Percentiles rank a stretch among this genome's conserved stretches.
phyloP scores from a whole-genome alignment of 2,113 vertebrate species.

The Lasiurus borealis region DNA sequence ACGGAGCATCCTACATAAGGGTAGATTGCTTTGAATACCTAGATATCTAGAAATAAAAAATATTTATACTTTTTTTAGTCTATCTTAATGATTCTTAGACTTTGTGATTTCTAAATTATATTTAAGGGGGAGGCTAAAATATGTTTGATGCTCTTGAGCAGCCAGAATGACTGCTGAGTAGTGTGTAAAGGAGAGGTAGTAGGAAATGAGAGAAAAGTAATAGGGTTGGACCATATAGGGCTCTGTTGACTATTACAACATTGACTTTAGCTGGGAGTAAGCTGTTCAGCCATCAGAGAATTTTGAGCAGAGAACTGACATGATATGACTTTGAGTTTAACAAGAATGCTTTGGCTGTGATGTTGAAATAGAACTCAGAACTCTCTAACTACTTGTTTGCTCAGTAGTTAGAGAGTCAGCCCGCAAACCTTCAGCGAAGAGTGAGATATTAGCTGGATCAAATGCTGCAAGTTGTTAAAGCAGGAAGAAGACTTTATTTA shows the following conservation, averaged over 20 bases:
- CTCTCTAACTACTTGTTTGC: too few relatives aligned
- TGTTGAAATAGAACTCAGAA: slow-evolving; percentile 25
- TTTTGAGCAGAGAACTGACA: not conserved
- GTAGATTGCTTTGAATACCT: slow-evolving; percentile 14
- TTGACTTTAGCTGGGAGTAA: not conserved
- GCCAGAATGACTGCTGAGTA: not conserved
- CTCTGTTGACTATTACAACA: not conserved
- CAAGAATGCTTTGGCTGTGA: not conserved
- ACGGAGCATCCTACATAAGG: not conserved
- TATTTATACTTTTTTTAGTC: not conserved
- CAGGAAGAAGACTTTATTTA: not conserved
- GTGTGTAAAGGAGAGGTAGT: not conserved
- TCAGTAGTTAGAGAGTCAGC: too few relatives aligned
- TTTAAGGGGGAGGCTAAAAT: not conserved
- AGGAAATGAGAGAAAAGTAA: not conserved
- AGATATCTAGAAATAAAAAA: not conserved
- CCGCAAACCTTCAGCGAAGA: not conserved
- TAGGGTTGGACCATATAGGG: not conserved
- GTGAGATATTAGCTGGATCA: not conserved
- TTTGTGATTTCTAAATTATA: slow-evolving; percentile 38
- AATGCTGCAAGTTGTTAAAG: not conserved
- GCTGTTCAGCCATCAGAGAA: not conserved
- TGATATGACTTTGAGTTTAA: slow-evolving; percentile 42
- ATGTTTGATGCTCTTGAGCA: slow-evolving; percentile 7
- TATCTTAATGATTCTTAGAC: slow-evolving; percentile 18